A percentile compares a stretch with the other conserved stretches of the same genome.
Evolutionary conservation across 2,113 vertebrate genomes (phyloP).

Genomic region (Psilopsiagon aymara): DNA sequence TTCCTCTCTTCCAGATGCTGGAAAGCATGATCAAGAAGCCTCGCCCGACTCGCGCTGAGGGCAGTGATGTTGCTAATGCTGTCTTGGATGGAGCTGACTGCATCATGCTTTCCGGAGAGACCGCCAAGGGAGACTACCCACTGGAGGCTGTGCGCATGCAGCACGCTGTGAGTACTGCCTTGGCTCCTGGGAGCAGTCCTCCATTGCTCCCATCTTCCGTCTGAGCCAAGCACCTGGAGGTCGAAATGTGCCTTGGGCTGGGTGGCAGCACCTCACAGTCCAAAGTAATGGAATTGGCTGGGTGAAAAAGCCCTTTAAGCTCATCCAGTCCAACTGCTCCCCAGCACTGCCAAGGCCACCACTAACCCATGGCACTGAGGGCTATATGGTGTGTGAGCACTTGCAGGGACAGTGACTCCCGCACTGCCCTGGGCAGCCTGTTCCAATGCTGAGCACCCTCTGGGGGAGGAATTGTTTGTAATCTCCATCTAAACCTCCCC

Average conservation of each 20-base stretch:
- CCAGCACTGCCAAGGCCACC: neutral
- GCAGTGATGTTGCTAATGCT: slow-evolving; percentile 94
- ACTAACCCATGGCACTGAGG: neutral
- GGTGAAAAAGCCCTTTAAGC: neutral
- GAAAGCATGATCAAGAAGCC: slow-evolving; percentile 99
- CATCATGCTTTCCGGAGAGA: slow-evolving; percentile 98
- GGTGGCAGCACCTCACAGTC: neutral
- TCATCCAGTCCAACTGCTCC: neutral
- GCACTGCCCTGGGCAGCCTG: neutral
- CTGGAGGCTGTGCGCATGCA: slow-evolving; percentile 94
- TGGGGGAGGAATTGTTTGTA: neutral
- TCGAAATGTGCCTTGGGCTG: neutral
- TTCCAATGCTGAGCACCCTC: neutral
- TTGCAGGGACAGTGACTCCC: neutral
- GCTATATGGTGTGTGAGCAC: rapidly evolving
- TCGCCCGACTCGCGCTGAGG: slow-evolving; percentile 93
- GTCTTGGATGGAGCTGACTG: slow-evolving; percentile 96
- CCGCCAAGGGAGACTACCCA: slow-evolving; percentile 96
- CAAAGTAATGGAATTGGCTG: neutral
- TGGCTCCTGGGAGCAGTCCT: neutral
- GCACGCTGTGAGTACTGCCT: slow-evolving; percentile 83
- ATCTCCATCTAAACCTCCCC: neutral
- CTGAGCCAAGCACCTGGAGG: neutral
- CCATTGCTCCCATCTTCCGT: neutral
- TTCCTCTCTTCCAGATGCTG: slow-evolving; percentile 85